Percentiles rank a stretch among this genome's conserved stretches.
Conservation (phyloP, 2,797 vertebrate genomes). For the Sebastes diaconus region DNA sequence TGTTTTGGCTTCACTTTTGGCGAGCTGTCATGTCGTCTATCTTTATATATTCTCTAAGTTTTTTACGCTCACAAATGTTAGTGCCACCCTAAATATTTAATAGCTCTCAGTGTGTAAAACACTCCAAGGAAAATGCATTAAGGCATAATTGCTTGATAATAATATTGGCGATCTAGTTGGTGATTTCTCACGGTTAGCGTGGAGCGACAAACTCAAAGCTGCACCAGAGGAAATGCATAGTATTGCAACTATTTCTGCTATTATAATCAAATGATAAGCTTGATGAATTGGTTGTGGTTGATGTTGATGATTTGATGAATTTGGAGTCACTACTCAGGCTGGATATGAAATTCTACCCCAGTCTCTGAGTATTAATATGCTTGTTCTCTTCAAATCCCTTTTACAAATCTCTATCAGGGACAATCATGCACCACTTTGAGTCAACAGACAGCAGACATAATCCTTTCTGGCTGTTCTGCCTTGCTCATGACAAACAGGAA, state of each 20-base stretch:
- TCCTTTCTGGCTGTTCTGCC: constrained; percentile 34
- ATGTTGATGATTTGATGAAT: constrained; percentile 6
- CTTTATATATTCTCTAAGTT: too few species aligned
- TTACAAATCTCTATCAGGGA: constrained; percentile 15
- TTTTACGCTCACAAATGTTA: neutral
- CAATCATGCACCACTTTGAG: constrained; percentile 31
- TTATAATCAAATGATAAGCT: neutral
- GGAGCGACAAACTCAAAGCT: neutral
- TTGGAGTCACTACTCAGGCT: neutral
- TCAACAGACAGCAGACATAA: constrained; percentile 40
- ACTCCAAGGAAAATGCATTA: neutral
- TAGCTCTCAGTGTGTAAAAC: neutral
- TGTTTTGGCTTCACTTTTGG: too few species aligned
- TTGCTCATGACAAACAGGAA: constrained; percentile 40
- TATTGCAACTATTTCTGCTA: neutral
- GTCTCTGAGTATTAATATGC: neutral
- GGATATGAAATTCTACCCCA: constrained; percentile 2
- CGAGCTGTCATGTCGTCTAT: too few species aligned
- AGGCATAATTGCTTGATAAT: neutral
- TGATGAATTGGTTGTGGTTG: neutral
- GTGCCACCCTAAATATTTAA: neutral
- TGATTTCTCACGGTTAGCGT: neutral
- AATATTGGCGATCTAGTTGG: neutral
- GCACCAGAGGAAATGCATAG: neutral
- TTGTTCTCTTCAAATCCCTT: constrained; percentile 38